Conservation (phyloP, 1,140 invertebrate species). For the Neodiprion fabricii region DNA sequence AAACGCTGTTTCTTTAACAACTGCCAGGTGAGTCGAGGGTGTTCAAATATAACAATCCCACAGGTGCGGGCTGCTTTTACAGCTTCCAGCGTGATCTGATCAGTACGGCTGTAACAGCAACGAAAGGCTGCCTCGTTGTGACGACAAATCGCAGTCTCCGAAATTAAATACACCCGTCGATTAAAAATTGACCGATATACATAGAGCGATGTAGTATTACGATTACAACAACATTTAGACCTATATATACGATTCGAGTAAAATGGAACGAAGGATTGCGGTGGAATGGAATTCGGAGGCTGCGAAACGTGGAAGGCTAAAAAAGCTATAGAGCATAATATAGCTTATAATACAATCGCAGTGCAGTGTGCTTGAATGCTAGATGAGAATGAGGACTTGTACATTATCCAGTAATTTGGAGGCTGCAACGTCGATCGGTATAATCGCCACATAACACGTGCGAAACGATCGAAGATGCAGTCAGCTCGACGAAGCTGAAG, state of each 20-base stretch:
- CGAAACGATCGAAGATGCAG: not conserved
- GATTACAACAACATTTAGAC: too few relatives aligned
- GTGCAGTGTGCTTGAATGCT: constrained; percentile 8
- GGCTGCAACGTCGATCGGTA: not conserved
- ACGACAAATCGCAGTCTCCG: too few relatives aligned
- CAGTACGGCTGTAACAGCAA: not conserved
- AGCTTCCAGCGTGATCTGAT: constrained; percentile 35
- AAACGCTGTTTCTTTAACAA: constrained; percentile 27
- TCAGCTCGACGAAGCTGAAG: not conserved
- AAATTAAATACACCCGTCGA: too few relatives aligned
- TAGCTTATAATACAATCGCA: not conserved
- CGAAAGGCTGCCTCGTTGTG: too few relatives aligned
- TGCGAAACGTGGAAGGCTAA: not conserved
- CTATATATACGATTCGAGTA: too few relatives aligned
- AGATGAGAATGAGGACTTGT: constrained; percentile 1
- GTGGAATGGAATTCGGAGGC: not conserved
- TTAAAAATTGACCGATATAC: too few relatives aligned
- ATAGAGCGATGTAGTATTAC: too few relatives aligned
- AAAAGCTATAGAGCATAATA: not conserved
- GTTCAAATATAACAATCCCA: constrained; percentile 42
- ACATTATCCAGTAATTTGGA: not conserved
- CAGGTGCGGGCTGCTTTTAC: constrained; percentile 55
- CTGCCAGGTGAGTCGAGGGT: constrained; percentile 46
- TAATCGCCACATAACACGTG: not conserved
- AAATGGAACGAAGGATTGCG: too few relatives aligned